Base-by-base conservation (phyloP, 2,113 vertebrate species). In the Amblyornis subalaris region DNA sequence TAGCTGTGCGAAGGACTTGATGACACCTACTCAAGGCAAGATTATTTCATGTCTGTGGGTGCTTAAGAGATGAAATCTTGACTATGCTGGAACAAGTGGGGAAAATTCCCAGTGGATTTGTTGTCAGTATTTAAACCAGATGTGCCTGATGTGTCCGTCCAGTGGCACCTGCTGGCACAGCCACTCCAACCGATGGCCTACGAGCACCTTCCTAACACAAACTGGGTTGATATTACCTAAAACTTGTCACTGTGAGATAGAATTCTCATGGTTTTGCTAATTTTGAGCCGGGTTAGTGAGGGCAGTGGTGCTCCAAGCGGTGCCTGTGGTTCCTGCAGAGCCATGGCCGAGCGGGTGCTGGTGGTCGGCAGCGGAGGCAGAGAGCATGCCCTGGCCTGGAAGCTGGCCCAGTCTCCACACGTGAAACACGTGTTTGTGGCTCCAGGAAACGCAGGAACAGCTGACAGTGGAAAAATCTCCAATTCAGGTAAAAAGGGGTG, bases 311-410 rank as follows among this genome's bases (percentile, higher is more conserved):
- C 36, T 38, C 36, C 36, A 38, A 42, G 42, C 12, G 42, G 42
- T 42, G 42, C 42, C 42, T 42, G 42, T 42, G 42, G 12, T 42
- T 12, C 73, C 20, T 22, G 54, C 86, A 98, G 97, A 48, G 36
- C 87, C 75, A 99, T 99, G 99, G 98, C 98, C 6, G 98, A 98
- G 65, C 98, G 36, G 10, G 98, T 99, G 74, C 98, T 99, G 96
- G 98, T 99, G 50, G 97, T 99, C 17, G 99, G 99, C 69, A 95
- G 95, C 1, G 99, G 99, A 0, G 99, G 98, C 17, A 98, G 99
- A 65, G 99, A 99, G 55, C 99, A 99, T 12, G 96, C 98, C 0
- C 96, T 99, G 95, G 99, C 99, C 45, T 99, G 98, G 98, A 99
- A 99, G 88, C 22, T 99, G 96, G 98, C 98, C 14, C 98, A 98